A percentile compares a stretch with the other conserved stretches of the same genome.
These are phyloP conservation scores for Pangasianodon hypophthalmus DNA, from an alignment of 2,113 vertebrate genomes.

Conservation along the genomic window DNA sequence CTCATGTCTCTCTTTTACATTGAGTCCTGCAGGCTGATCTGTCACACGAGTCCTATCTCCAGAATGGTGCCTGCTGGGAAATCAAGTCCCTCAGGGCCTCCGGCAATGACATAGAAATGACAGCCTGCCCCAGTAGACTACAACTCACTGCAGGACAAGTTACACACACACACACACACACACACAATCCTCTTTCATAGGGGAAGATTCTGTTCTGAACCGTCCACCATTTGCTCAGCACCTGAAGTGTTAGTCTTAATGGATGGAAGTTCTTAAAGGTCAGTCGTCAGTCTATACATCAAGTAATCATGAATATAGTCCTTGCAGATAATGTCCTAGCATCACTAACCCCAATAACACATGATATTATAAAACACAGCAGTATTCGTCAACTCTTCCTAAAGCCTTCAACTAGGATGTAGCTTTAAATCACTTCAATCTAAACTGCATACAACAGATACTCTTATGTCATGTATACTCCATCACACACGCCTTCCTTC, in stretches of 20 bases:
- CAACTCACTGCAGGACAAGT: conserved; percentile 20
- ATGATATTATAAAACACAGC: background rate
- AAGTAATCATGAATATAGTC: background rate
- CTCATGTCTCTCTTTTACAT: conserved; percentile 12
- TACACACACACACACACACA: conserved; percentile 5
- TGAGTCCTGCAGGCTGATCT: conserved; percentile 34
- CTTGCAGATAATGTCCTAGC: background rate
- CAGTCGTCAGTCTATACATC: background rate
- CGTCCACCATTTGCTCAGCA: background rate
- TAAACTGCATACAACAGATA: background rate
- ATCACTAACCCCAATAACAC: background rate
- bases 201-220: background rate
- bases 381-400: background rate
- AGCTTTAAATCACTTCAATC: background rate
- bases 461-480: background rate
- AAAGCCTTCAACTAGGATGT: background rate
- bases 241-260: background rate
- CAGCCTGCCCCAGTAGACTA: conserved; percentile 32
- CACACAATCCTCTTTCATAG: background rate
- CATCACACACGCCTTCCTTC: background rate
- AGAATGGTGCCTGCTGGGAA: conserved; percentile 49
- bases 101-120: conserved; percentile 42
- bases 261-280: background rate
- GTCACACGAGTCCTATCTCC: conserved; percentile 39
- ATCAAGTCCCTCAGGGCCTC: conserved; percentile 41